Evolutionary conservation across 2,113 vertebrate genomes (phyloP), one percentile per base, ranked within the genome.

Genomic region (Sebastes schlegelii): DNA sequence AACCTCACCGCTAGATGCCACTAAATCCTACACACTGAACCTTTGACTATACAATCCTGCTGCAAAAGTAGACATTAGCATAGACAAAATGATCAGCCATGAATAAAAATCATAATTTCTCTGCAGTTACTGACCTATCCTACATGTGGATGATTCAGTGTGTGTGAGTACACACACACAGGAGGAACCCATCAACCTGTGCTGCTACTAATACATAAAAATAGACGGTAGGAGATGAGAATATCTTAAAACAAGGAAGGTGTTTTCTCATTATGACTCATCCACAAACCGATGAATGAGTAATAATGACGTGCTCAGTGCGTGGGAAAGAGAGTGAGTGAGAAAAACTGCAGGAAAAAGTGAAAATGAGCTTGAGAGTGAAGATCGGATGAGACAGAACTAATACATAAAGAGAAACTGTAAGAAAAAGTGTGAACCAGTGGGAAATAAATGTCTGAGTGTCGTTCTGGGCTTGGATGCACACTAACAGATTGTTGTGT

Each of bases 401-500:
- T 46, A 49, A 46, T 10, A 19, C 0, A 11, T 46, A 16, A 69
- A 73, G 6, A 66, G 43, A 80, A 83, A 74, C 26, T 40, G 19
- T 61, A 46, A 45, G 9, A 76, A 40, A 80, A 80, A 63, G 72
- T 40, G 60, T 71, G 26, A 68, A 74, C 4, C 4, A 16, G 48
- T 21, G n/a, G 51, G 51, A 71, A 85, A 66, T 48, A 77, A 60
- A 78, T 46, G 63, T 68, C 12, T 6, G 49, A 60, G 71, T 63
- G 66, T 80, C 73, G 34, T 57, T 19, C 19, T 72, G 63, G 40
- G 58, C 43, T 62, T n/a, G 14, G 57, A 74, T 73, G 43, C 73
- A 54, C 55, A 77, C 49, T 8, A 84, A 75, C 84, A 92, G 86
- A 89, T 74, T 89, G 86, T 57, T 65, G 79, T 65, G 66, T 80